Evolutionary conservation across 2,888 invertebrate species (phyloP).

Genomic region (Standfussiana lucernea): DNA sequence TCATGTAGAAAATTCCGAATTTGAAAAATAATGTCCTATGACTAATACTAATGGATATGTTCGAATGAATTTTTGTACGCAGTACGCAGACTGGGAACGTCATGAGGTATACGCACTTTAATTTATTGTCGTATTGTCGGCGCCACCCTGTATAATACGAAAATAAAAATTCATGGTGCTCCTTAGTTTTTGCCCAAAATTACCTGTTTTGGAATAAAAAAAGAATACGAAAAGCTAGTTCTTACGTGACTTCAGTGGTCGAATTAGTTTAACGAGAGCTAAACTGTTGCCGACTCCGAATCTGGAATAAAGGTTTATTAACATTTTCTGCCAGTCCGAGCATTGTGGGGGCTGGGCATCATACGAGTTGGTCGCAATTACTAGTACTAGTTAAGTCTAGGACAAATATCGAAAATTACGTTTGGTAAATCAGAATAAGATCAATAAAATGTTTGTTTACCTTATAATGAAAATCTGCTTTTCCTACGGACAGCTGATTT

Average conservation of each 20-base stretch:
- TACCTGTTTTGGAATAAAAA: conserved; percentile 17
- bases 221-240: conserved; percentile 17
- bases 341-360: neutral
- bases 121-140: too few species aligned
- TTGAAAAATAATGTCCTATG: too few species aligned
- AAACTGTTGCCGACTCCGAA: conserved; percentile 85
- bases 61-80: too few species aligned
- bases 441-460: neutral
- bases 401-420: neutral
- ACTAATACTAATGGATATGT: too few species aligned
- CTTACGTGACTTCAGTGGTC: conserved; percentile 84
- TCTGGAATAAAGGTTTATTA: conserved; percentile 70
- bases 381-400: neutral
- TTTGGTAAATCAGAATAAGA: neutral
- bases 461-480: neutral
- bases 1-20: too few species aligned
- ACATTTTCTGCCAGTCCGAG: neutral
- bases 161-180: too few species aligned
- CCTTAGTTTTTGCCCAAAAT: too few species aligned
- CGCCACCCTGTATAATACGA: too few species aligned
- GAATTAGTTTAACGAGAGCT: conserved; percentile 82
- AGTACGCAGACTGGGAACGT: too few species aligned
- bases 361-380: neutral
- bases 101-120: too few species aligned
- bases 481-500: neutral